A percentile compares a stretch with the other conserved stretches of the same genome.
These are phyloP conservation scores for Chrysolina americana DNA, from an alignment of 2,888 invertebrate species.

Conservation along the genomic window DNA sequence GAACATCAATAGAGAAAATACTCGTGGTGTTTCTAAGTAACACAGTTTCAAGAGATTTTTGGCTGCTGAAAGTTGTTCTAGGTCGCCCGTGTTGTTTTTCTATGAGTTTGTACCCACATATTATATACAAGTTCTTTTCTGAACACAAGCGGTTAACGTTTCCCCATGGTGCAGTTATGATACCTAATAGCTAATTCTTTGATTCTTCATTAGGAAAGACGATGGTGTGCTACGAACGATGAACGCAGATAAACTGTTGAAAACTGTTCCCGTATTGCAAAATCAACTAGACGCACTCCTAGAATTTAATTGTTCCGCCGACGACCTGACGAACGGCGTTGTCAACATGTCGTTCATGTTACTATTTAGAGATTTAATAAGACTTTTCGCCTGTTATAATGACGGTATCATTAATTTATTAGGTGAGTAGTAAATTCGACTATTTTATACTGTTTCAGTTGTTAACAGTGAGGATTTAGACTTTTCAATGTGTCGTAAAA, in stretches of 20 bases:
- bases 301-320: conserved; percentile 97
- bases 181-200: not conserved
- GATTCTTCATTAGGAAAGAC: conserved; percentile 81
- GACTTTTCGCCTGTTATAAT: conserved; percentile 99
- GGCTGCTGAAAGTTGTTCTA: no score
- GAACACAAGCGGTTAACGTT: no score
- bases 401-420: conserved; percentile 98
- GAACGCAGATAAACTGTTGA: conserved; percentile 96
- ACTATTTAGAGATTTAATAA: conserved; percentile 86
- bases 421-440: conserved; percentile 69
- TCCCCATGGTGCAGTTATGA: no score
- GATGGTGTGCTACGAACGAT: conserved; percentile 97
- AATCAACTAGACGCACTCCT: conserved; percentile 94
- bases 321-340: conserved; percentile 95
- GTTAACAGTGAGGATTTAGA: not conserved
- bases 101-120: no score
- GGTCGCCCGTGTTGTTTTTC: no score
- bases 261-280: conserved; percentile 96
- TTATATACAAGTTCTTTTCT: no score
- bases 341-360: conserved; percentile 89
- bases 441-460: not conserved
- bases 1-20: no score
- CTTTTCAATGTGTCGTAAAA: no score
- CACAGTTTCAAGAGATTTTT: no score
- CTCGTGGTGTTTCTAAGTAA: no score